phyloP scores from a whole-genome alignment of 2,113 vertebrate genomes.

The Anoplopoma fimbria region DNA sequence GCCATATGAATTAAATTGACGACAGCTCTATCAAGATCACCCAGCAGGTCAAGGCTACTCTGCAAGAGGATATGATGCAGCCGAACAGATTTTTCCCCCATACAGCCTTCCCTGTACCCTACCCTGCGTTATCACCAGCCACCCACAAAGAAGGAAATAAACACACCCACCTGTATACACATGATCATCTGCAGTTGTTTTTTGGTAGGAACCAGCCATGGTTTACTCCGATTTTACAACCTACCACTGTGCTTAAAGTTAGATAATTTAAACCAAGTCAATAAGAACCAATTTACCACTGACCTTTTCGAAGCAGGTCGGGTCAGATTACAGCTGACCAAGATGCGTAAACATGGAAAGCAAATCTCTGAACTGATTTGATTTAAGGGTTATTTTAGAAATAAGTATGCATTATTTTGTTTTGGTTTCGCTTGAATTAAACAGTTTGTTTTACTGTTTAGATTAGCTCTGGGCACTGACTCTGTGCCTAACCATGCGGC shows the following conservation, averaged over 20 bases:
- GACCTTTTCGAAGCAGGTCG: background rate
- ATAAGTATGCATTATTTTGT: background rate
- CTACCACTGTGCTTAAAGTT: background rate
- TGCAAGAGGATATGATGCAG: slow-evolving; percentile 67
- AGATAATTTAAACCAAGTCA: background rate
- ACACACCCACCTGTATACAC: background rate
- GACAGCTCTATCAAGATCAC: slow-evolving; percentile 72
- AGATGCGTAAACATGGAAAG: background rate
- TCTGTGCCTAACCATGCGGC: background rate
- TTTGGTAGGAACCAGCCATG: background rate
- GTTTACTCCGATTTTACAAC: background rate
- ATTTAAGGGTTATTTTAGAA: background rate
- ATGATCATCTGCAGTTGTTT: background rate
- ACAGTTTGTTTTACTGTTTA: background rate
- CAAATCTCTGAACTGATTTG: background rate
- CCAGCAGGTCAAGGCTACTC: slow-evolving; percentile 64
- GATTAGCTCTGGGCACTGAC: background rate
- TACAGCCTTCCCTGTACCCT: slow-evolving; percentile 9
- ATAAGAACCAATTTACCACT: background rate
- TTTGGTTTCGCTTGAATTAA: background rate
- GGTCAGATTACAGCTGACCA: background rate
- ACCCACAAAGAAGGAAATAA: slow-evolving; percentile 16
- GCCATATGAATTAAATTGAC: slow-evolving; percentile 76
- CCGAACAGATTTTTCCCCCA: slow-evolving; percentile 33
- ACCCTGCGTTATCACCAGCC: slow-evolving; percentile 27